Percentiles rank a stretch among this genome's conserved stretches.
Conservation (phyloP, 2,113 vertebrate genomes). For the Mugil cephalus region DNA sequence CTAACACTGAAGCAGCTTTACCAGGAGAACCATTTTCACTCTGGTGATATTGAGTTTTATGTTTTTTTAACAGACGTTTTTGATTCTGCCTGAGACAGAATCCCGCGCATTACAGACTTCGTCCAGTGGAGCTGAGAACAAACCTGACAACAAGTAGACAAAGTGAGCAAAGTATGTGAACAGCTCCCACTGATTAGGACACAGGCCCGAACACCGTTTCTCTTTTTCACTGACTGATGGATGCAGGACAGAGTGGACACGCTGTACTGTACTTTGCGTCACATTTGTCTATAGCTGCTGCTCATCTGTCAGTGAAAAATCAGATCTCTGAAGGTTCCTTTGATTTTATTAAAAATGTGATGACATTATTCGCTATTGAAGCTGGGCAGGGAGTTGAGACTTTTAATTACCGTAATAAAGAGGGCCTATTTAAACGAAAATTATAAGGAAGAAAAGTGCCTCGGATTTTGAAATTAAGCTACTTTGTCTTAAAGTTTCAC, state of each 20-base stretch:
- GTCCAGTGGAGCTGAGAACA: not conserved
- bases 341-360: not conserved
- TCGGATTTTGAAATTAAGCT: not conserved
- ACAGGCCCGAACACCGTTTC: conserved; percentile 19
- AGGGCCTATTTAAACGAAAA: too few relatives aligned
- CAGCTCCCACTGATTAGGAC: conserved; percentile 45
- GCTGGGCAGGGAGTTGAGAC: not conserved
- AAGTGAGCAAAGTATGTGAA: conserved; percentile 49
- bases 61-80: not conserved
- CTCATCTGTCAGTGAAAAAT: not conserved
- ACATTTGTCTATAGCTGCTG: not conserved
- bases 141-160: conserved; percentile 35
- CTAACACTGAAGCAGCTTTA: not conserved
- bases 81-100: not conserved
- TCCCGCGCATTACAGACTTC: too few relatives aligned
- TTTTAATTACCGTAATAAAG: not conserved
- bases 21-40: not conserved
- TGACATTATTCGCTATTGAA: not conserved
- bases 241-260: not conserved
- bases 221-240: conserved; percentile 20
- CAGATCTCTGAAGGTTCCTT: not conserved
- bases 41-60: too few relatives aligned
- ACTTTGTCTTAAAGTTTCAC: not conserved
- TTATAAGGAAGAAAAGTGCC: not conserved
- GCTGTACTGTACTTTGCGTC: not conserved